Base-by-base conservation (phyloP, 2,113 vertebrate genomes). In the Actinemys pallida region DNA sequence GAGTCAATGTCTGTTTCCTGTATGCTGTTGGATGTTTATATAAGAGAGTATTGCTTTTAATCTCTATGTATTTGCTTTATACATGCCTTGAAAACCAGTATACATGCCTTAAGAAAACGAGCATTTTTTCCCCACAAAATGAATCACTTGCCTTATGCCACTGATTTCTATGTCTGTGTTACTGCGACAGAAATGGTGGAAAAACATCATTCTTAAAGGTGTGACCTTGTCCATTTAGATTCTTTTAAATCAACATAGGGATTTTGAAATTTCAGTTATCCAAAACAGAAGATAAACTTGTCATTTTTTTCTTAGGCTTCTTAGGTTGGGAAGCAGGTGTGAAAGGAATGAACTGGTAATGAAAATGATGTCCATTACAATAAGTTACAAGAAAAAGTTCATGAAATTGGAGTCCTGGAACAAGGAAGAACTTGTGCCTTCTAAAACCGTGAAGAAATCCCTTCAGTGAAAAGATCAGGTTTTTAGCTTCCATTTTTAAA, bases 41-140 rank as follows among this genome's bases (percentile, higher is more conserved):
- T 89, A 91, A 92, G 19, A 72, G 75, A 75, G 0, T 0, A 92
- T 5, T 92, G 84, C 84, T 95, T 96, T 95, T 95, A 85, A 95
- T 94, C 89, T 92, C 94, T 47, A 83, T 78, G 50, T 65, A 88
- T 95, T 96, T 96, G 65, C 81, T 90, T 92, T 62, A 93, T 86
- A 96, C 45, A 5, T 89, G 84, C 69, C 88, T 84, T 69, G 86
- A 94, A 92, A 96, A 76, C 50, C 92, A 91, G 20, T 54, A 54
- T 22, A 54, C 53, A 22, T 54, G 53, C 53, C 53, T 90, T 87
- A 88, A 59, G 39, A 79, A 88, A 96, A 96, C 86, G 87, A 85
- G 92, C 85, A 83, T 91, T 93, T 78, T 95, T 93, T 22, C 65
- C 93, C 83, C 93, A 96, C 88, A 96, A 97, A 97, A 95, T 84